A percentile compares a stretch with the other conserved stretches of the same genome.
phyloP scores from a whole-genome alignment of 2,888 invertebrate species.

The Ophion ventricosus region DNA sequence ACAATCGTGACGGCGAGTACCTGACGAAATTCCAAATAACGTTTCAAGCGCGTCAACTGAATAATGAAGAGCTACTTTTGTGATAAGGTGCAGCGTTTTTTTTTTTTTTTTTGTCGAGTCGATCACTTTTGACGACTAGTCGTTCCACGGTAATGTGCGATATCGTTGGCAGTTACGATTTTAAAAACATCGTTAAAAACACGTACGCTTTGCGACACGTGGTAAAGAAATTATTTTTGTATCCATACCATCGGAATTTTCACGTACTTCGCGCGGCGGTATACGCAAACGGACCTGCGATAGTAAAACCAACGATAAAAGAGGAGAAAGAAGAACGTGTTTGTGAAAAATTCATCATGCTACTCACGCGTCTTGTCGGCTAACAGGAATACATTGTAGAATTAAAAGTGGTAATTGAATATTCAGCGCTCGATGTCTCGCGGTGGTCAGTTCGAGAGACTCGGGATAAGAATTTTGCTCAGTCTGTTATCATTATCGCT shows the following conservation, averaged over 20 bases:
- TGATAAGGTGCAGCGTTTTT: conserved; percentile 3
- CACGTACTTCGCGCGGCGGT: neutral
- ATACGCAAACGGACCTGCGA: neutral
- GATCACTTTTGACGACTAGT: conserved; percentile 42
- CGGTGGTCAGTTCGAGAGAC: conserved; percentile 40
- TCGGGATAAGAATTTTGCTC: neutral
- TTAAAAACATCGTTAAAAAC: neutral
- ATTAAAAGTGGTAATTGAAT: conserved; percentile 31
- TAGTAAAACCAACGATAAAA: neutral
- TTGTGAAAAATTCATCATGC: conserved; percentile 7
- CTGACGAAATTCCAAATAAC: conserved; percentile 57
- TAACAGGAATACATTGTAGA: conserved; percentile 20
- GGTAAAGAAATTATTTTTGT: neutral
- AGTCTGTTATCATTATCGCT: neutral
- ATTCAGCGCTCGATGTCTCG: conserved; percentile 28
- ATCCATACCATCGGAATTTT: neutral
- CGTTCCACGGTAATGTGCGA: neutral
- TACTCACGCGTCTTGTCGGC: conserved; percentile 26
- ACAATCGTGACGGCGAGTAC: conserved; percentile 31
- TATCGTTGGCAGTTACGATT: neutral
- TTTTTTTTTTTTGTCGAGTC: conserved; percentile 21
- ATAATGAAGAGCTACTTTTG: conserved; percentile 33
- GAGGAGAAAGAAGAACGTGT: conserved; percentile 2
- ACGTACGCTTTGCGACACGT: neutral
- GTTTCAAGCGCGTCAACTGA: conserved; percentile 22